Evolutionary conservation across 2,888 invertebrate species (phyloP), one percentile per base, ranked within the genome.

Genomic region (Nebria brevicollis): DNA sequence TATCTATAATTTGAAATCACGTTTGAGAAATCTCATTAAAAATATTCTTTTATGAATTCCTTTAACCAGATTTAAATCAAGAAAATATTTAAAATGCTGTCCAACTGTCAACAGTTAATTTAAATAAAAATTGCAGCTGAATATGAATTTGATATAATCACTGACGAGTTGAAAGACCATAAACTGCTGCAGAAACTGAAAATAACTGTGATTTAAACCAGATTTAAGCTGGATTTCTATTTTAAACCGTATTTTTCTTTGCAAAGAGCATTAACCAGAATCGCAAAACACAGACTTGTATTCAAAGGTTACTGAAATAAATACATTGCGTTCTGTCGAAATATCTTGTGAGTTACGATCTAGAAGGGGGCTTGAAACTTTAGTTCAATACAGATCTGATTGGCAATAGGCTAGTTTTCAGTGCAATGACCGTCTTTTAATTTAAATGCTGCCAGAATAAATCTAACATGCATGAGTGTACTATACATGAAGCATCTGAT

Each of bases 401-500:
- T 41, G 42, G 75, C 75, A 75, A 25, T 20, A 75, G 75, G 64
- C 64, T 25, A 41, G 64, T 8, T 25, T 75, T 64, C 54, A 64
- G 75, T 25, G 75, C 75, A 75, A 41, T 75, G 75, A 75, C 75
- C 75, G 75, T 34, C 75, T 75, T 41, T 25, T 75, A 75, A 54
- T 54, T 54, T 43, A 43, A 42, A 75, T 75, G 64, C 75, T 20
- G 64, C 10, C 75, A 75, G 25, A 75, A 43, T 75, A 20, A 43
- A 75, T 75, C 26, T 20, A 26, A 75, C 75, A 15, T 75, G 75
- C 26, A 73, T 15, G 25, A 10, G 25, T 54, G 20, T 41, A 73
- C 73, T 15, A n/a, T 26, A n/a, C 42, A 42, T 73, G 42, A 73
- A 43, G 34, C 72, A 72, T 77, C 72, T 72, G 77, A 70, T 77